These are phyloP conservation scores for Mus spicilegus DNA, from an alignment of 2,113 vertebrate genomes.

Conservation along the genomic window DNA sequence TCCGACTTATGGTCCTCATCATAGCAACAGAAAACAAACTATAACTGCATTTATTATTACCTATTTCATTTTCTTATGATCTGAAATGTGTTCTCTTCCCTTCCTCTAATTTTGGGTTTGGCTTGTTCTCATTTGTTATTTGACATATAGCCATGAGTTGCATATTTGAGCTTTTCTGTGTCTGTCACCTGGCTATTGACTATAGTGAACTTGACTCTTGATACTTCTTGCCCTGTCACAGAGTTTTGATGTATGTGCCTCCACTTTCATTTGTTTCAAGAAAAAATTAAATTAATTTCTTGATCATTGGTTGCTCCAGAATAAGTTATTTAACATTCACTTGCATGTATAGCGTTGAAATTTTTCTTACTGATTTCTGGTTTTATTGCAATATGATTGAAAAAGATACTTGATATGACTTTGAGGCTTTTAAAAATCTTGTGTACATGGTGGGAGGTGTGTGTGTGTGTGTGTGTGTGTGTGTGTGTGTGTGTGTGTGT, in stretches of 20 bases:
- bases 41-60: not conserved
- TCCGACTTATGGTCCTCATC: not conserved
- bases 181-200: not conserved
- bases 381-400: not conserved
- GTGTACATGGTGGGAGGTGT: not conserved
- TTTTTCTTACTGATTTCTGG: not conserved
- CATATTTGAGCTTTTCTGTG: not conserved
- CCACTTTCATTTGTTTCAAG: not conserved
- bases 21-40: not conserved
- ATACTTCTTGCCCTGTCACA: not conserved
- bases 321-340: not conserved
- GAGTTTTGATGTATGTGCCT: not conserved
- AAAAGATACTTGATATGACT: not conserved
- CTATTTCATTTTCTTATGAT: not conserved
- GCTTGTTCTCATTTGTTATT: not conserved
- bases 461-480: not conserved
- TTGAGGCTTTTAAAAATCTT: not conserved
- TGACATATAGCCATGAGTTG: not conserved
- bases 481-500: not conserved
- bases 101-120: not conserved
- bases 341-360: not conserved
- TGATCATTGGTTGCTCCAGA: not conserved
- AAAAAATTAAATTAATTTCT: not conserved
- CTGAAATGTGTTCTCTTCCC: not conserved
- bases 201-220: not conserved